Evolutionary conservation across 2,113 vertebrate species (phyloP).

Genomic region (Hemicordylus capensis): DNA sequence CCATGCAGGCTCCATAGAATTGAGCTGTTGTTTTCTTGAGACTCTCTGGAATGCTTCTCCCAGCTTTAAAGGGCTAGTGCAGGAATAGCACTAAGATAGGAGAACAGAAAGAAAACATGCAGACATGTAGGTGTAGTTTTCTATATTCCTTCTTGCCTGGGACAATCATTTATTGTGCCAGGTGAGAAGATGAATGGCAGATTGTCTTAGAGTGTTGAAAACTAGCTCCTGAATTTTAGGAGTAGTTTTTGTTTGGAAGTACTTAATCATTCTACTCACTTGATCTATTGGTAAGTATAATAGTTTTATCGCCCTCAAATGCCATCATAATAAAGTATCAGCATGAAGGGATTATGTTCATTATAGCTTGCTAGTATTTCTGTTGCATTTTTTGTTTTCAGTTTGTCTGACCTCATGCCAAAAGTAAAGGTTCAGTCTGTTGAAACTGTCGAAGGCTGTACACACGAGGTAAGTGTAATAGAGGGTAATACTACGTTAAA

Average conservation of each 20-base stretch:
- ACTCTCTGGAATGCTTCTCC: neutral
- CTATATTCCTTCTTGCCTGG: neutral
- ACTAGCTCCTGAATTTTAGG: neutral
- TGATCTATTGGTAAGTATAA: neutral
- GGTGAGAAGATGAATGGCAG: neutral
- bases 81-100: neutral
- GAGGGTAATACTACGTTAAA: neutral
- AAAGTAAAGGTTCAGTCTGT: constrained; percentile 92
- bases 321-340: rapidly evolving
- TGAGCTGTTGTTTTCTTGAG: neutral
- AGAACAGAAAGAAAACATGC: neutral
- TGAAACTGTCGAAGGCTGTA: constrained; percentile 94
- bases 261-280: neutral
- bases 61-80: neutral
- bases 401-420: constrained; percentile 94
- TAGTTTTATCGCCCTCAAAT: neutral
- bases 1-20: neutral
- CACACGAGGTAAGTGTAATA: constrained; percentile 87
- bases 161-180: neutral
- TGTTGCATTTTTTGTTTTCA: constrained; percentile 56
- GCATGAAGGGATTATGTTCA: neutral
- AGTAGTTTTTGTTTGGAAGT: neutral
- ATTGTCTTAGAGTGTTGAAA: neutral
- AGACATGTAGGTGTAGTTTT: neutral
- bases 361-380: neutral